Evolutionary conservation across 2,797 vertebrate species (phyloP), one percentile per base, ranked within the genome.

Genomic region (Sandelia bainsii): DNA sequence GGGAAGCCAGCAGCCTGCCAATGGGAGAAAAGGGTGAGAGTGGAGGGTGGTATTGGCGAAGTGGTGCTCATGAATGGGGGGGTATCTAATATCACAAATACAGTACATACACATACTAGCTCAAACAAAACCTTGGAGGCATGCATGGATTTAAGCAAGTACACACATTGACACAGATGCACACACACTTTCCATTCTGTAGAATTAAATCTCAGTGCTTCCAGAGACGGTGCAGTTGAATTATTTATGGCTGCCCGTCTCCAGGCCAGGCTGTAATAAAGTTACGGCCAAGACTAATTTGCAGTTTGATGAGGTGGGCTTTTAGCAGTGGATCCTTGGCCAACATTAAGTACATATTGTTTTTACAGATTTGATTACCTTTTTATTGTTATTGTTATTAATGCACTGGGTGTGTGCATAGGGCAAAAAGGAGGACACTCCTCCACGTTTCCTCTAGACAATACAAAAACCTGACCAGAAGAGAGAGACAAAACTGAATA

Each of bases 181-280:
- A 37, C 51, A 70, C 68, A 71, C 86, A 81, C 89, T 92, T 92
- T 93, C 89, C 89, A 93, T 93, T 95, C 89, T 86, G 81, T 80
- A 90, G 94, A 95, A 96, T 96, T 94, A 94, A 96, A 95, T 96
- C 94, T 94, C 74, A 76, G 82, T 22, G 54, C 94, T 92, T 87
- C 60, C 82, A 89, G 81, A 93, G 93, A 94, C 69, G 87, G 90
- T 80, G 83, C 80, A 84, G 93, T 86, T 95, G 93, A 95, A 93
- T 95, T 95, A 95, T 96, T 95, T 95, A 96, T 94, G 93, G 93
- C 92, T 85, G 93, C 89, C 72, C 86, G 63, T 92, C 63, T 87
- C 85, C 49, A 17, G 84, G 93, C 79, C 80, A 71, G 59, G 39
- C 81, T 58, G 65, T 95, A 96, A 96, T 96, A 96, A 96, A 96